Conservation (phyloP, 2,888 invertebrate genomes). For the Frankliniella intonsa region DNA sequence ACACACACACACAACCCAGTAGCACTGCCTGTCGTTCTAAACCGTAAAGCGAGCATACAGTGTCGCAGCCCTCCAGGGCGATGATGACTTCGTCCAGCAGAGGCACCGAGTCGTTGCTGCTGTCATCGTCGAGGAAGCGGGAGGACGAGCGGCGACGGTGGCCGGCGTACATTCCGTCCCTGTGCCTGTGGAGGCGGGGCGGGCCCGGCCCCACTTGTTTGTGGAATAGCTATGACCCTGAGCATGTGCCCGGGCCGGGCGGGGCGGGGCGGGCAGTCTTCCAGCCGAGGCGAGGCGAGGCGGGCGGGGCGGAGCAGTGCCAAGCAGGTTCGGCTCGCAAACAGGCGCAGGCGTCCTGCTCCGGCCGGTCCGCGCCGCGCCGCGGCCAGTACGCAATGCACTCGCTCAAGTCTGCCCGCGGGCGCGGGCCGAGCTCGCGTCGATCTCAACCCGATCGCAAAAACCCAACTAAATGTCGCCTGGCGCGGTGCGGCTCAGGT, state of each 20-base stretch:
- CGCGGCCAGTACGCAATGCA: neutral
- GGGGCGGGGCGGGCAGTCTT: neutral
- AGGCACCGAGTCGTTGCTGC: neutral
- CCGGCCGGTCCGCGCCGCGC: neutral
- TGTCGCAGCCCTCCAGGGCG: neutral
- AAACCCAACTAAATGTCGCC: too few relatives aligned
- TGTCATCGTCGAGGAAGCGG: slow-evolving; percentile 6
- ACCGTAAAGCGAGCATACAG: neutral
- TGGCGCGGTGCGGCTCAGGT: too few relatives aligned
- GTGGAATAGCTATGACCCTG: neutral
- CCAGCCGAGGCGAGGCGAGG: neutral
- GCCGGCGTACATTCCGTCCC: neutral
- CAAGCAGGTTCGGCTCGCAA: neutral
- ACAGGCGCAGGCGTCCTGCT: neutral
- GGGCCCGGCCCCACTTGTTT: neutral
- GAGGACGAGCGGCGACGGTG: neutral
- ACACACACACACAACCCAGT: neutral
- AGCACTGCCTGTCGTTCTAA: neutral
- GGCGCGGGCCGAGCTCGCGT: neutral
- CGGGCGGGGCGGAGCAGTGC: neutral
- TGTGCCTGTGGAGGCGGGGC: too few relatives aligned
- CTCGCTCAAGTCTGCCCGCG: neutral
- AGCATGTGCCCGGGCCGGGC: neutral
- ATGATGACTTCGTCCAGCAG: neutral
- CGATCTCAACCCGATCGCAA: too few relatives aligned